Base-by-base conservation (phyloP, 2,113 vertebrate species). In the Rhipidura dahli region DNA sequence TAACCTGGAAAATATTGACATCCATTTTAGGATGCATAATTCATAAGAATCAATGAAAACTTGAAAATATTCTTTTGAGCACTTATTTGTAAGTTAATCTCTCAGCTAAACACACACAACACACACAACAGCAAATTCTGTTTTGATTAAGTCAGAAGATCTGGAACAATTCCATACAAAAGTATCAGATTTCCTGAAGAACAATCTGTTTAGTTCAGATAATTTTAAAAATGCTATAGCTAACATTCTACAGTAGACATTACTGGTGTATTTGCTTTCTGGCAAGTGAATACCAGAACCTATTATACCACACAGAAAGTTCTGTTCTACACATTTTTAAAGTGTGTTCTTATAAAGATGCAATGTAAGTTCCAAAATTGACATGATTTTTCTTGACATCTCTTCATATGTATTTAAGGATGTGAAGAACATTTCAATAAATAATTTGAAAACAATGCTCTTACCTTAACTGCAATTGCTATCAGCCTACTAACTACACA, bases 341-440 rank as follows among this genome's bases (percentile, higher is more conserved):
- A 84, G 6, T 68, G 40, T 39, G 4, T 53, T 89, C 20, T 76
- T 33, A 23, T 39, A 39, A 91, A 61, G 15, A 26, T 92, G 39
- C 12, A 81, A 37, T 61, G 23, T 24, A n/a, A 72, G 19, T 79
- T 66, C 11, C 50, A 51, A 69, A 87, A 35, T 9, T 83, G 39
- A 57, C 47, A 9, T 47, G 2, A 26, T 44, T 93, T 85, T 91
- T 81, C 49, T 64, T 93, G 40, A 71, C 44, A 61, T 79, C 16
- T 69, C 11, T 88, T 87, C 30, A 42, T 78, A 28, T 95, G 5
- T 63, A 56, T 17, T 70, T 88, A 97, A 96, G 89, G 94, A 68
- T 97, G 87, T 90, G 93, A 94, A 87, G 72, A 87, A 83, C 83
- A 94, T 92, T 96, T 94, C n/a, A 93, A 85, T 28, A 40, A 28